A percentile compares a stretch with the other conserved stretches of the same genome.
These are phyloP conservation scores for Lycodopsis pacificus DNA, from an alignment of 2,797 vertebrate genomes.

Conservation along the genomic window DNA sequence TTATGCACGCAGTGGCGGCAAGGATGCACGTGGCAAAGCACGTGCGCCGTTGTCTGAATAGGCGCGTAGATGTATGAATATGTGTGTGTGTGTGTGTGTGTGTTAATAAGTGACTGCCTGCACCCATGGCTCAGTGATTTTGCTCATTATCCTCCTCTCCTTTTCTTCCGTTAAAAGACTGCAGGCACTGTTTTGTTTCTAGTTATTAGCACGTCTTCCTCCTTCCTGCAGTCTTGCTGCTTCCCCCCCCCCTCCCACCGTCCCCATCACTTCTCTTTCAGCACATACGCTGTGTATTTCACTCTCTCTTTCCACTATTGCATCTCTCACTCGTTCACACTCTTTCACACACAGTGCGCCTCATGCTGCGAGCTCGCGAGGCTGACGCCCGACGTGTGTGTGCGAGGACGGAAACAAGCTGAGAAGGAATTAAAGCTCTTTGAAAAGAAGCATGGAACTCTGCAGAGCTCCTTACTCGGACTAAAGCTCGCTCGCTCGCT, in stretches of 20 bases:
- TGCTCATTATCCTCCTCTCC: constrained; percentile 71
- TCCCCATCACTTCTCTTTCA: constrained; percentile 24
- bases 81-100: constrained; percentile 11
- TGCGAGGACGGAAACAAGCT: constrained; percentile 32
- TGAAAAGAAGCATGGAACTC: constrained; percentile 38
- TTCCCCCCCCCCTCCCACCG: background rate
- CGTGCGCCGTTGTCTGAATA: constrained; percentile 43
- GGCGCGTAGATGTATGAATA: constrained; percentile 49
- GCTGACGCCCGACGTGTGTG: constrained; percentile 31
- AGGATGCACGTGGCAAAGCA: constrained; percentile 55
- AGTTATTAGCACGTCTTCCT: constrained; percentile 36
- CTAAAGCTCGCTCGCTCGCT: constrained; percentile 46
- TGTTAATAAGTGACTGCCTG: constrained; percentile 59
- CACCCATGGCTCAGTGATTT: constrained; percentile 69
- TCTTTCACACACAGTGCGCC: constrained; percentile 6
- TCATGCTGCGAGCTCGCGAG: constrained; percentile 40
- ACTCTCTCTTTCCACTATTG: constrained; percentile 8
- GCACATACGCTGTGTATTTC: constrained; percentile 23
- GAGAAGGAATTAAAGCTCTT: constrained; percentile 40
- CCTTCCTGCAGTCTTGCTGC: constrained; percentile 20
- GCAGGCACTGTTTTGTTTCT: constrained; percentile 51
- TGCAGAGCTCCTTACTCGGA: constrained; percentile 58
- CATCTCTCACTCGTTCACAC: constrained; percentile 18
- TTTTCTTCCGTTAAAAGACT: constrained; percentile 50
- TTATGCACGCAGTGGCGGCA: constrained; percentile 32